Evolutionary conservation across 1,140 invertebrate genomes (phyloP), one percentile per base, ranked within the genome.

Genomic region (Sycophaga agraensis): DNA sequence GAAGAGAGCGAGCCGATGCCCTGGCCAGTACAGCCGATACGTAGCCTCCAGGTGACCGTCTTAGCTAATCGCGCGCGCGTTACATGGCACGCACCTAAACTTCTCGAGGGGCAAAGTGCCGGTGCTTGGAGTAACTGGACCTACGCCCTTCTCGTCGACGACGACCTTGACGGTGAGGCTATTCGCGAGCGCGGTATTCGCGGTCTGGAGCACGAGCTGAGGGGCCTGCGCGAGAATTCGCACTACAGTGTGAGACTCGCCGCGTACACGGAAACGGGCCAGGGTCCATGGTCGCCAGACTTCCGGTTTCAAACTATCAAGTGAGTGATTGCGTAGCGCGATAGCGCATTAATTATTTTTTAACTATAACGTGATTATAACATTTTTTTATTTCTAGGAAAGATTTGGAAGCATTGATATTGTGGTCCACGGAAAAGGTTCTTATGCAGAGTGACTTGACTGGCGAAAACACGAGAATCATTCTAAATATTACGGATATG

Each of bases 111-210:
- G 28, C 91, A 93, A 77, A 91, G 93, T 1, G 5, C 4, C 4
- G 88, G 88, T 0, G 89, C 93, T 0, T 95, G 91, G 87, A 88
- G 90, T 66, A 86, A 88, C 62, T 96, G 93, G 92, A 86, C 84
- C 0, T 97, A 94, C 74, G 87, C 91, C 71, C 79, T 97, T 17
- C 86, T 87, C 64, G 83, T 93, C 0, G 85, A 84, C 62, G 85
- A 89, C 63, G 82, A 84, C 59, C 71, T 82, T 2, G 79, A 77
- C 4, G 82, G 84, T 0, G 71, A 81, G 39, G 80, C 75, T 7
- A 78, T 82, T 19, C 80, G 68, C 66, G 75, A 80, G 35, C 80
- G 75, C 40, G 81, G 87, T 43, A 88, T 91, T 11, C 85, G 81
- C 1, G 82, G 84, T 4, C 87, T 86, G 0, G 83, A 83, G 19